These are phyloP conservation scores for Dolichomitus sp. DNA, from an alignment of 2,888 invertebrate genomes.

Conservation along the genomic window DNA sequence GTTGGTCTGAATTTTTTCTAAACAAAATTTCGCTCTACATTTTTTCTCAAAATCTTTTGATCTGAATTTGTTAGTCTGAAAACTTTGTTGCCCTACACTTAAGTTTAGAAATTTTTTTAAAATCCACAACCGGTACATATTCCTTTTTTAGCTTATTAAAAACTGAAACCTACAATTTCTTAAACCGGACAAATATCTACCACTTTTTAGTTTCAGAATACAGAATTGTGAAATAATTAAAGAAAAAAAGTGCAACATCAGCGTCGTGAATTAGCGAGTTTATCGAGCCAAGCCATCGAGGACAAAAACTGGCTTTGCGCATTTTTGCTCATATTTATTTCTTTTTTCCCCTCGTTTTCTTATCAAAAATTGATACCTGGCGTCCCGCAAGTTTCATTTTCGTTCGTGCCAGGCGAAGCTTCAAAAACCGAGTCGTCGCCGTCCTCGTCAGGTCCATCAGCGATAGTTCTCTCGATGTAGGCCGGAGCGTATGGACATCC, in stretches of 20 bases:
- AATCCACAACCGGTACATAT: too few relatives aligned
- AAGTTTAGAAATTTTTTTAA: too few relatives aligned
- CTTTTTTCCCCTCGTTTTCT: constrained; percentile 4
- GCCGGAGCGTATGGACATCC: constrained; percentile 75
- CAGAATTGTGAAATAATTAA: not conserved
- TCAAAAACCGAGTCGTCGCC: constrained; percentile 85
- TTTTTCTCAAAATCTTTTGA: too few relatives aligned
- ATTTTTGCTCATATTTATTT: not conserved
- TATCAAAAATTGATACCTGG: constrained; percentile 55
- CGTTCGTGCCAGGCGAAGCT: constrained; percentile 62
- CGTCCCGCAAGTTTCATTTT: constrained; percentile 30
- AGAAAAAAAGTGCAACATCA: not conserved
- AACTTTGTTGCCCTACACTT: too few relatives aligned
- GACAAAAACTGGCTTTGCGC: too few relatives aligned
- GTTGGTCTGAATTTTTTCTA: too few relatives aligned
- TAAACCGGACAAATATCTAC: not conserved
- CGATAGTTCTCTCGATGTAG: constrained; percentile 81
- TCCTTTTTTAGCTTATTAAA: too few relatives aligned
- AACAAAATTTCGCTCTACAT: too few relatives aligned
- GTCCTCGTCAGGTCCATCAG: constrained; percentile 82
- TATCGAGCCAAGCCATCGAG: not conserved
- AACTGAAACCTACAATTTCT: too few relatives aligned
- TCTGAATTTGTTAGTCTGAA: too few relatives aligned
- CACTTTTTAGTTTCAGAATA: not conserved
- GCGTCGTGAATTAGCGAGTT: not conserved